A percentile compares a stretch with the other conserved stretches of the same genome.
Evolutionary conservation across 2,113 vertebrate species (phyloP).

Genomic region (Aix galericulata): DNA sequence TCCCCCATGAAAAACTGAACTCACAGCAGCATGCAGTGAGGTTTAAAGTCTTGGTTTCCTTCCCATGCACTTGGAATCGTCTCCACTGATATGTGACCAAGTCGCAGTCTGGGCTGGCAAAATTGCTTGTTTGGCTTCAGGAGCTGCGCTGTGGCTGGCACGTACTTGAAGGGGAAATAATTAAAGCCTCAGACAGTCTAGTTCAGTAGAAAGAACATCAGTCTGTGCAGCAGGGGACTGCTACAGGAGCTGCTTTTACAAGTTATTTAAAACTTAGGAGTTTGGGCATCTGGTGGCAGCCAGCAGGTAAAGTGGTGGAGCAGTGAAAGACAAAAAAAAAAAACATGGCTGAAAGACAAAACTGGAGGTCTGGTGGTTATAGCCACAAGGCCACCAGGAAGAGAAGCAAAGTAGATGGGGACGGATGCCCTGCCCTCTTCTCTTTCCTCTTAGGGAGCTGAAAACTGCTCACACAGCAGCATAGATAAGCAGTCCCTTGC

Average conservation of each 20-base stretch:
- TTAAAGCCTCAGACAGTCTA: background rate
- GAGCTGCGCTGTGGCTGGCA: background rate
- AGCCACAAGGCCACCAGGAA: background rate
- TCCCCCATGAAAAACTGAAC: background rate
- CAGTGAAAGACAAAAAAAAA: too few relatives aligned
- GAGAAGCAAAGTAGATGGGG: background rate
- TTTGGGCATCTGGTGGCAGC: background rate
- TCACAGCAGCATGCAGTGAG: background rate
- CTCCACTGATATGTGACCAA: background rate
- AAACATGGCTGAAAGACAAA: background rate
- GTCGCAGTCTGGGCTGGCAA: background rate
- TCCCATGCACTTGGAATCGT: background rate
- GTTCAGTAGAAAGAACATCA: background rate
- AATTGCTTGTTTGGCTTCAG: background rate
- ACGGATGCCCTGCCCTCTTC: background rate
- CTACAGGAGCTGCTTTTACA: background rate
- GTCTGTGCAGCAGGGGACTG: background rate
- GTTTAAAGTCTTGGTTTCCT: background rate
- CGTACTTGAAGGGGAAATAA: background rate
- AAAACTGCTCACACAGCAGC: background rate
- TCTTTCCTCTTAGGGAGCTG: background rate
- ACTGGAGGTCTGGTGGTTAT: background rate
- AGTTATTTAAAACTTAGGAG: background rate
- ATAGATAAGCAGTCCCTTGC: background rate
- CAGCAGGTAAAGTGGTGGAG: background rate